Conservation (phyloP, 1,140 invertebrate species). For the Anthonomus grandis region DNA sequence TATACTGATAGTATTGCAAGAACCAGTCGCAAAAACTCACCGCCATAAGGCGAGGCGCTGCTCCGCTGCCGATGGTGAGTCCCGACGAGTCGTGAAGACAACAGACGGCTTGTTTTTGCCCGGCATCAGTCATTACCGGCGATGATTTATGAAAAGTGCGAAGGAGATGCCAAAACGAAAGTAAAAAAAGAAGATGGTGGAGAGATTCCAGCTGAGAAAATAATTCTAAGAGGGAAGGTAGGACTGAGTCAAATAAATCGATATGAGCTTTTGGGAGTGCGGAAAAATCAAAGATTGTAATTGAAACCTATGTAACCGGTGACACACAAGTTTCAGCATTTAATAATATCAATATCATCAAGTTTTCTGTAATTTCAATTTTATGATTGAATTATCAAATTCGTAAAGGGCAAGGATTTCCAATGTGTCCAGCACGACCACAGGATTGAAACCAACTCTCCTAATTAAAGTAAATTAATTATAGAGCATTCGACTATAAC, state of each 20-base stretch:
- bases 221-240: not conserved
- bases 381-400: too few species aligned
- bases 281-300: too few species aligned
- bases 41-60: slow-evolving; percentile 21
- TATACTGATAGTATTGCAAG: slow-evolving; percentile 15
- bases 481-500: too few species aligned
- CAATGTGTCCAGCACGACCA: too few species aligned
- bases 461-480: too few species aligned
- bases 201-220: not conserved
- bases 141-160: slow-evolving; percentile 21
- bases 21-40: slow-evolving; percentile 20
- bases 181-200: not conserved
- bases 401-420: too few species aligned
- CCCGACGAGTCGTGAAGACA: too few species aligned
- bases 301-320: too few species aligned
- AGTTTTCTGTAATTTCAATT: too few species aligned
- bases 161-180: slow-evolving; percentile 3
- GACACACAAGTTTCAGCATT: too few species aligned
- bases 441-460: too few species aligned
- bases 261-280: not conserved
- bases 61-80: not conserved
- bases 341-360: too few species aligned
- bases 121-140: slow-evolving; percentile 18
- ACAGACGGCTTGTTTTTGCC: slow-evolving; percentile 10
- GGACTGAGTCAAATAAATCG: not conserved